Percentiles rank a stretch among this genome's conserved stretches.
phyloP scores from a whole-genome alignment of 2,797 vertebrate species.

The Enoplosus armatus region DNA sequence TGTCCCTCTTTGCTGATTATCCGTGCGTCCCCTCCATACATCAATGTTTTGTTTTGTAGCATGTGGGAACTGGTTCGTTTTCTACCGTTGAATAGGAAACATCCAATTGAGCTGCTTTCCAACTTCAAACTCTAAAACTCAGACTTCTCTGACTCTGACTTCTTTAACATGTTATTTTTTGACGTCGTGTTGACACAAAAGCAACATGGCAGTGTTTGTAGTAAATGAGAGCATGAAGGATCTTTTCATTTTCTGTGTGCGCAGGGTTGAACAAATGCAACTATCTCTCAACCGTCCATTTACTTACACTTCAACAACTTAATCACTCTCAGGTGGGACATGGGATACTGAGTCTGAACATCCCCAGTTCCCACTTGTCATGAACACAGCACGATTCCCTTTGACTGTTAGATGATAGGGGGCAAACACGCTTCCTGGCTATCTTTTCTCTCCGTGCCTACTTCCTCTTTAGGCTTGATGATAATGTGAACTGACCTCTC shows the following conservation, averaged over 20 bases:
- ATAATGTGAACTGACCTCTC: constrained; percentile 84
- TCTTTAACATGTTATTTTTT: neutral
- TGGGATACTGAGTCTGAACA: neutral
- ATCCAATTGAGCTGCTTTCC: neutral
- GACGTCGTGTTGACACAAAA: neutral
- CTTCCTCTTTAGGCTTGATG: constrained; percentile 80
- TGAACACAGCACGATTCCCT: constrained; percentile 13
- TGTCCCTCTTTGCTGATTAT: constrained; percentile 6
- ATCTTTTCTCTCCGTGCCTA: constrained; percentile 63
- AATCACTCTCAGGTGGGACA: neutral
- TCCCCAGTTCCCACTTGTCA: constrained; percentile 32
- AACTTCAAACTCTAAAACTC: constrained; percentile 9
- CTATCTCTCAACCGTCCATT: constrained; percentile 4
- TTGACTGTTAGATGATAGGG: constrained; percentile 69
- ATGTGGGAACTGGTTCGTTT: constrained; percentile 23
- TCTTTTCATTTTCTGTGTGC: constrained; percentile 4
- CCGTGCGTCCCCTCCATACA: neutral
- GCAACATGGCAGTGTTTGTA: constrained; percentile 14
- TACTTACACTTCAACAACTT: neutral
- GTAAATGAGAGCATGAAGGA: neutral
- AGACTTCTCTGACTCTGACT: neutral
- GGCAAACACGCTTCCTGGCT: constrained; percentile 75
- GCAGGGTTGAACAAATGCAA: neutral
- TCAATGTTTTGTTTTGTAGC: constrained; percentile 26
- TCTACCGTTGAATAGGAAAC: neutral